Conservation (phyloP, 2,888 invertebrate species). For the Sesamia inferens region DNA sequence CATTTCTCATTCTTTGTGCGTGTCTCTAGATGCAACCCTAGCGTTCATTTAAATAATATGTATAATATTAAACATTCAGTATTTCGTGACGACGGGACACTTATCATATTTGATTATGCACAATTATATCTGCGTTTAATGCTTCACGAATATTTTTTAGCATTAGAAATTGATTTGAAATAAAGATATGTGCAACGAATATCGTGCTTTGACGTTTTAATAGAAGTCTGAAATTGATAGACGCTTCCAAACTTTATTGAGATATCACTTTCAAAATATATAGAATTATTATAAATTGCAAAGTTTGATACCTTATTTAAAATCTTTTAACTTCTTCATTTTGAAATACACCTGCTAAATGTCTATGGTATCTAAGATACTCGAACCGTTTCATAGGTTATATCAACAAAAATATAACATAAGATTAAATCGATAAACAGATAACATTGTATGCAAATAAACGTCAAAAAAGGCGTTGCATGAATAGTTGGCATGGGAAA, state of each 20-base stretch:
- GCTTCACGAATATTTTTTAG: conserved; percentile 38
- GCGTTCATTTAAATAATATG: conserved; percentile 61
- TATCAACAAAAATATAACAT: conserved; percentile 37
- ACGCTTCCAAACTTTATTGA: conserved; percentile 21
- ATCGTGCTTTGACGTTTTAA: conserved; percentile 26
- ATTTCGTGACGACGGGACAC: conserved; percentile 53
- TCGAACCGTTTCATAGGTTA: conserved; percentile 20
- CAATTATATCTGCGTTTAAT: conserved; percentile 36
- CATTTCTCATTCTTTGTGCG: conserved; percentile 74
- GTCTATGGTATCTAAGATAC: conserved; percentile 1
- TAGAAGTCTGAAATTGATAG: conserved; percentile 29
- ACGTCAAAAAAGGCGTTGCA: conserved; percentile 69
- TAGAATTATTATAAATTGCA: conserved; percentile 13
- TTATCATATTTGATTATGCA: conserved; percentile 54
- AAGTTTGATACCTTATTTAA: conserved; percentile 4
- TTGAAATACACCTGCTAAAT: conserved; percentile 13
- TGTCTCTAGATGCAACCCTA: conserved; percentile 67
- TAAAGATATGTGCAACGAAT: conserved; percentile 17
- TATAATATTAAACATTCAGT: conserved; percentile 62
- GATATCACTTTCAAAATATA: conserved; percentile 12
- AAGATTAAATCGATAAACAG: conserved; percentile 47
- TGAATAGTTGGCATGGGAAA: conserved; percentile 79
- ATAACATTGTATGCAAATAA: conserved; percentile 76
- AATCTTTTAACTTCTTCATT: not conserved
- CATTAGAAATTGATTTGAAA: conserved; percentile 28